Evolutionary conservation across 92 coral and sea anemone species (phyloP).

Genomic region (Bergia sp.): DNA sequence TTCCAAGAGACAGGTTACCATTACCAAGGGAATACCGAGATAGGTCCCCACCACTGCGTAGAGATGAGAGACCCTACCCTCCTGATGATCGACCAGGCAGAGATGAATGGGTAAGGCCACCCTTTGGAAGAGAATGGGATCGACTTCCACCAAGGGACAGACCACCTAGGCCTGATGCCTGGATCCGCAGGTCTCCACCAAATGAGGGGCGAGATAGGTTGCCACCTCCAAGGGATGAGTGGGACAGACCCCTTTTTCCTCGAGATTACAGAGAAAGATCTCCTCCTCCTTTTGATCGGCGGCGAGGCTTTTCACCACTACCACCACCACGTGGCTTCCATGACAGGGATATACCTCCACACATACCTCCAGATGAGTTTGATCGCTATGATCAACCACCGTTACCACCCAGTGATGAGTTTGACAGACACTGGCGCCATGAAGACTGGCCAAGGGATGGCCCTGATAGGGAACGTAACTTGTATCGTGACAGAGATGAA

Average conservation of each 20-base stretch:
- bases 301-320: slow-evolving; percentile 37
- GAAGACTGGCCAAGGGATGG: slow-evolving; percentile 64
- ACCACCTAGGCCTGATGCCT: slow-evolving; percentile 49
- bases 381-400: slow-evolving; percentile 69
- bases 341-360: slow-evolving; percentile 7
- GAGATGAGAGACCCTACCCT: slow-evolving; percentile 38
- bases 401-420: slow-evolving; percentile 59
- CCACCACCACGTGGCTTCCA: slow-evolving; percentile 32
- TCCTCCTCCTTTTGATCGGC: slow-evolving; percentile 57
- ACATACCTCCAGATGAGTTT: slow-evolving; percentile 63
- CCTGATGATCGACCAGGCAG: slow-evolving; percentile 33
- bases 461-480: slow-evolving; percentile 54
- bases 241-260: slow-evolving; percentile 59
- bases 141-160: slow-evolving; percentile 46
- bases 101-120: slow-evolving; percentile 43
- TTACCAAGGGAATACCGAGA: slow-evolving; percentile 26
- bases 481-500: slow-evolving; percentile 31
- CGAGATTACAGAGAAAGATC: slow-evolving; percentile 69
- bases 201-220: background rate
- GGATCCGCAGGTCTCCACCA: slow-evolving; percentile 52
- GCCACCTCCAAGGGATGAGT: slow-evolving; percentile 66
- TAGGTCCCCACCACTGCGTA: slow-evolving; percentile 29
- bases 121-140: slow-evolving; percentile 38
- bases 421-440: slow-evolving; percentile 48
- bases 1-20: slow-evolving; percentile 44